Percentiles rank a stretch among this genome's conserved stretches.
These are phyloP conservation scores for Gallirallus australis DNA, from an alignment of 2,797 vertebrate genomes.

Conservation along the genomic window DNA sequence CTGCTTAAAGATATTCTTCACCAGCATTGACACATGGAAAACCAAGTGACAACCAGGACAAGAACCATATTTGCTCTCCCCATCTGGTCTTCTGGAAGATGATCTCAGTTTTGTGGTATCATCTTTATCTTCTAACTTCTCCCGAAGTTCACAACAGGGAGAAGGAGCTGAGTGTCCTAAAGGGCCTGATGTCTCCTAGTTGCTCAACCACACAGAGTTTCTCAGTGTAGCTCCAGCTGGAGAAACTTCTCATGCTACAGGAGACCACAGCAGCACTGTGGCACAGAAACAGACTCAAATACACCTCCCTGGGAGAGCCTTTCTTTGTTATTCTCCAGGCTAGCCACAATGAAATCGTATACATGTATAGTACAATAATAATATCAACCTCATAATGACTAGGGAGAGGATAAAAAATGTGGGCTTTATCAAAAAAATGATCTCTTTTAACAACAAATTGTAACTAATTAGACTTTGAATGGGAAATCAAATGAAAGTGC, in stretches of 20 bases:
- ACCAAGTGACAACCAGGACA: background rate
- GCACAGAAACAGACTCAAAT: background rate
- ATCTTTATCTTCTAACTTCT: background rate
- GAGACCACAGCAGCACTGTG: background rate
- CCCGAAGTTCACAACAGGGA: background rate
- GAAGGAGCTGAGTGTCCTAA: background rate
- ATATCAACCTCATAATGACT: conserved; percentile 23
- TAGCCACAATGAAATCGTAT: background rate
- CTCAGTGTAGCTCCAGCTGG: background rate
- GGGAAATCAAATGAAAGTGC: conserved; percentile 76
- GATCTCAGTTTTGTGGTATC: background rate
- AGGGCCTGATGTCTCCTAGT: background rate
- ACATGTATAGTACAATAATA: background rate
- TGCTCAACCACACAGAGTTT: background rate
- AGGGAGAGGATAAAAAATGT: conserved; percentile 55
- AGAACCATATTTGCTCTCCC: background rate
- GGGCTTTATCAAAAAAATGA: conserved; percentile 51
- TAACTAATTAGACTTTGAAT: conserved; percentile 79
- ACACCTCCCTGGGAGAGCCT: background rate
- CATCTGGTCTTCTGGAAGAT: background rate
- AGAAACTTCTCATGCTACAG: background rate
- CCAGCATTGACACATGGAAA: background rate
- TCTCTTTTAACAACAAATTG: conserved; percentile 76
- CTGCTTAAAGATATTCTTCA: background rate
- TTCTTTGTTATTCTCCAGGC: background rate